Evolutionary conservation across 2,113 vertebrate genomes (phyloP), one percentile per base, ranked within the genome.

Genomic region (Nerophis ophidion): DNA sequence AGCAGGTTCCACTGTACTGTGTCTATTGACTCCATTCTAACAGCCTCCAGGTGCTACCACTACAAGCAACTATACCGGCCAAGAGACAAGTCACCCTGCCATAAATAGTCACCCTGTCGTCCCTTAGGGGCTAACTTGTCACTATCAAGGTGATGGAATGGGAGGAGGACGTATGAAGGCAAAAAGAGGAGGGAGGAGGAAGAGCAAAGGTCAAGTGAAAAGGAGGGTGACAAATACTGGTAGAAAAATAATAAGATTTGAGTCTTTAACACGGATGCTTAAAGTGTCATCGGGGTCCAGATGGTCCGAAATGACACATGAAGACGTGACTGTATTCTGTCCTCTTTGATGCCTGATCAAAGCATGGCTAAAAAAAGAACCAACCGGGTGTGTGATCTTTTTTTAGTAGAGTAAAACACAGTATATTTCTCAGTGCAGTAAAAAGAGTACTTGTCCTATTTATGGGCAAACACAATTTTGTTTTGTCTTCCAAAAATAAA

Each of bases 361-460:
- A 57, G 53, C 33, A 14, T 16, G 45, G 60, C 45, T 45, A 16
- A 54, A 60, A 61, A 63, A 10, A 63, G 48, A 68, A 26, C 26
- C 26, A 26, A 26, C 26, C 26, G 26, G 47, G 33, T 57, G 66
- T 15, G 33, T 62, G 49, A 59, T 70, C 68, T 73, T 75, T 82
- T 71, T 80, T 81, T 78, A 83, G 74, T 14, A 64, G 33, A 60
- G 72, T 63, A 47, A 61, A 66, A 61, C 72, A 73, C 49, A 53
- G 61, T 38, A 35, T 9, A 14, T 58, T 71, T 53, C 62, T 61
- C 66, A 19, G 70, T 8, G 44, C 6, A 4, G 17, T 46, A 60
- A 48, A 65, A 65, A 64, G 38, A 62, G 57, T 47, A 68, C 65
- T 66, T 71, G 68, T 34, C 34, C 49, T 53, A 58, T 38, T 70